Conservation (phyloP, 2,797 vertebrate species). For the Potorous gilbertii region DNA sequence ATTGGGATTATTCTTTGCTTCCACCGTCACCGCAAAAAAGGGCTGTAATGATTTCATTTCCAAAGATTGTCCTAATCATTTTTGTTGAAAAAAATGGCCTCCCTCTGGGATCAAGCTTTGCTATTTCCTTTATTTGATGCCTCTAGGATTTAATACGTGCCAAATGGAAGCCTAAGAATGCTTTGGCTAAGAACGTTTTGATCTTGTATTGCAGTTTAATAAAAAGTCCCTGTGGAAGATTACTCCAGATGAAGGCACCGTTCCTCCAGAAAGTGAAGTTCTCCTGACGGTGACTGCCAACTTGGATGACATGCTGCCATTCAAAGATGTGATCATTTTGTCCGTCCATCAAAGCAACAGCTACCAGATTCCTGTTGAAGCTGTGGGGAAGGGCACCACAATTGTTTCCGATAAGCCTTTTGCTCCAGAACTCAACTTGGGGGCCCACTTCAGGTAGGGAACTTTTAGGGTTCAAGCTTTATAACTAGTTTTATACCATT, state of each 20-base stretch:
- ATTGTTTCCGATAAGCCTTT: slow-evolving; percentile 89
- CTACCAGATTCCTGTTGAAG: slow-evolving; percentile 82
- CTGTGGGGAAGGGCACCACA: slow-evolving; percentile 89
- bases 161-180: slow-evolving; percentile 48
- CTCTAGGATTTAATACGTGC: slow-evolving; percentile 41
- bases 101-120: slow-evolving; percentile 55
- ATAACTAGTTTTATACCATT: neutral
- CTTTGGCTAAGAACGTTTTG: neutral
- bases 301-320: slow-evolving; percentile 87
- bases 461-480: neutral
- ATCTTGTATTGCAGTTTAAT: slow-evolving; percentile 81
- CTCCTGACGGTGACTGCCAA: slow-evolving; percentile 86
- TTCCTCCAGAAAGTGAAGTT: slow-evolving; percentile 83
- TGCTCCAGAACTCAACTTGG: slow-evolving; percentile 87
- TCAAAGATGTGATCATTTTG: slow-evolving; percentile 86
- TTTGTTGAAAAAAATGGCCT: slow-evolving; percentile 54
- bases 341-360: slow-evolving; percentile 83
- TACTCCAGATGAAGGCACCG: slow-evolving; percentile 86
- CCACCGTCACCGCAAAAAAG: neutral
- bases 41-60: neutral
- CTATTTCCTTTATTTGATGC: slow-evolving; percentile 41
- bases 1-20: neutral
- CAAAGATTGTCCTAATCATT: slow-evolving; percentile 30
- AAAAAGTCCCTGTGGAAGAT: slow-evolving; percentile 84
- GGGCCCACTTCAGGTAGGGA: slow-evolving; percentile 89